Evolutionary conservation across 2,113 vertebrate genomes (phyloP).

Genomic region (Sinocyclocheilus rhinocerous): DNA sequence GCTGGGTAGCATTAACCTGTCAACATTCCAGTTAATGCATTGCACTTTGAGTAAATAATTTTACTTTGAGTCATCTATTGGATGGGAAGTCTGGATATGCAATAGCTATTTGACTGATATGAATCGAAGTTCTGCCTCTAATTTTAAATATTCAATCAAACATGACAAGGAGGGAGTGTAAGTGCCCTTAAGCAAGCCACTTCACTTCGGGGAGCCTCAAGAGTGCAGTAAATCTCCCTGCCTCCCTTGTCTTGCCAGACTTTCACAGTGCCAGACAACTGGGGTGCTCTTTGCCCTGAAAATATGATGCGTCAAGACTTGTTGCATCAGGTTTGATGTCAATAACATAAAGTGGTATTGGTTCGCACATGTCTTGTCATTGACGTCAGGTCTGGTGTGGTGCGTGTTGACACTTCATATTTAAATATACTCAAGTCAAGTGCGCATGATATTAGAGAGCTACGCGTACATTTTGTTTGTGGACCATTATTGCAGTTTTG

Average conservation of each 20-base stretch:
- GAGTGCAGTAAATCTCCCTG: constrained; percentile 4
- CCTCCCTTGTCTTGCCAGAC: neutral
- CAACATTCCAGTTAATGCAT: constrained; percentile 25
- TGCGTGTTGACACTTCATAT: neutral
- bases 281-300: neutral
- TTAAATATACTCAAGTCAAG: neutral
- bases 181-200: neutral
- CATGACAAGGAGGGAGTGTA: neutral
- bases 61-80: neutral
- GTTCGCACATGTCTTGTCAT: neutral
- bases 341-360: neutral
- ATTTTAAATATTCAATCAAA: constrained; percentile 1
- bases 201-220: neutral
- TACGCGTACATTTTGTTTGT: neutral
- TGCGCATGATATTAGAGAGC: neutral
- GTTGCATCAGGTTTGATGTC: neutral
- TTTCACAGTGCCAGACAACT: neutral
- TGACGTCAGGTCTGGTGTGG: neutral
- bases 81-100: neutral
- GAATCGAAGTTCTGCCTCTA: neutral
- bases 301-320: neutral
- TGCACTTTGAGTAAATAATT: constrained; percentile 3
- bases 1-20: constrained; percentile 15
- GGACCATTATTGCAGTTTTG: neutral
- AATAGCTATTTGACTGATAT: constrained; percentile 10